A percentile compares a stretch with the other conserved stretches of the same genome.
These are phyloP conservation scores for Acarapis woodi DNA, from an alignment of 1,140 invertebrate genomes.

Conservation along the genomic window DNA sequence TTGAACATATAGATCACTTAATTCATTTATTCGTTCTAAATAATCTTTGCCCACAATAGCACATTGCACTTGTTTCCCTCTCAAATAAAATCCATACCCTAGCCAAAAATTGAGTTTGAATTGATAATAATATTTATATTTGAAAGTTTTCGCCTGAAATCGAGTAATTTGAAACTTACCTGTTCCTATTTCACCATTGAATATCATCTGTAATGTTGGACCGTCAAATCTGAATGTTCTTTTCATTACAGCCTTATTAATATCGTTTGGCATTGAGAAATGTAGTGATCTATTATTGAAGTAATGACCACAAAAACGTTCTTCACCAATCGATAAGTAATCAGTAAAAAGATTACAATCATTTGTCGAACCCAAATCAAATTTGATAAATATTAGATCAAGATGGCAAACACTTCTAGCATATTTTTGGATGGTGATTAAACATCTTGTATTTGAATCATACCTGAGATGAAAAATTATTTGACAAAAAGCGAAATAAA, in stretches of 20 bases:
- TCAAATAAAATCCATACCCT: constrained; percentile 10
- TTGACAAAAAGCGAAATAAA: too few relatives aligned
- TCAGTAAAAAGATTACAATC: constrained; percentile 6
- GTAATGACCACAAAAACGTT: constrained; percentile 11
- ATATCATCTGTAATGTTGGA: constrained; percentile 8
- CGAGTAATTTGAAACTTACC: too few relatives aligned
- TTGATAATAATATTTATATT: too few relatives aligned
- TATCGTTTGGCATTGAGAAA: constrained; percentile 4
- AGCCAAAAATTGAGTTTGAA: too few relatives aligned
- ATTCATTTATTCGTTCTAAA: too few relatives aligned
- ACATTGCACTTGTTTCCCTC: constrained; percentile 12
- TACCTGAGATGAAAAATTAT: background rate
- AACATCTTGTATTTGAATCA: background rate
- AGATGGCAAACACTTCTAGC: constrained; percentile 10
- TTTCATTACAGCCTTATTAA: too few relatives aligned
- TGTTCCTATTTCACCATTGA: constrained; percentile 6
- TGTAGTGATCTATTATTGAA: background rate
- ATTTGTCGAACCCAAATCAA: constrained; percentile 5
- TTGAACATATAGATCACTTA: too few relatives aligned
- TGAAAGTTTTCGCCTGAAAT: too few relatives aligned
- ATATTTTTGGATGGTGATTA: constrained; percentile 5
- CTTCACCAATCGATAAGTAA: constrained; percentile 11
- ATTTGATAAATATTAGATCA: constrained; percentile 9
- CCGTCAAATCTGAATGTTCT: constrained; percentile 10
- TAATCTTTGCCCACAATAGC: too few relatives aligned